These are phyloP conservation scores for Eilema griseolum DNA, from an alignment of 2,888 invertebrate genomes.

Conservation along the genomic window DNA sequence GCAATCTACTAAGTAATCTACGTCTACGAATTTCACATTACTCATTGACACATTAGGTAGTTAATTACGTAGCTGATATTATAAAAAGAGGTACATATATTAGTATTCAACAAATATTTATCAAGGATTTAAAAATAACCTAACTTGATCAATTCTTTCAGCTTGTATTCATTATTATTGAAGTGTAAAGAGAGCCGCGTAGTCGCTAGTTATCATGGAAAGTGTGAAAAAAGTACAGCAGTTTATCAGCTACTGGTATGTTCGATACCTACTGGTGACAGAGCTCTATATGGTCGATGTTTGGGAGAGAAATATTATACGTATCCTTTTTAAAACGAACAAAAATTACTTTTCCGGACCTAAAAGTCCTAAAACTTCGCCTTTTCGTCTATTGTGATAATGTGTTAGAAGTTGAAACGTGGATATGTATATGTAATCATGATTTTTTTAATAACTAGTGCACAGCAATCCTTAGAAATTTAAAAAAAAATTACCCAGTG, in stretches of 20 bases:
- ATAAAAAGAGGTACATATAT: background rate
- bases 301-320: constrained; percentile 88
- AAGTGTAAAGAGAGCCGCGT: background rate
- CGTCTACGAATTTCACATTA: constrained; percentile 3
- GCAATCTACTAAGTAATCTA: no score
- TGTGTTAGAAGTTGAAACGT: background rate
- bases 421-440: background rate
- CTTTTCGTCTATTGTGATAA: no score
- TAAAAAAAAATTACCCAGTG: no score
- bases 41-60: background rate
- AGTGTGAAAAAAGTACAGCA: constrained; percentile 71
- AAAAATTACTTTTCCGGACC: constrained; percentile 11
- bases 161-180: background rate
- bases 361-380: background rate
- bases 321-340: constrained; percentile 90
- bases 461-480: no score
- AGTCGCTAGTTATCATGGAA: constrained; percentile 53
- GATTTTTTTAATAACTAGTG: no score
- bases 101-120: background rate
- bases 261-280: constrained; percentile 87
- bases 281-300: constrained; percentile 89
- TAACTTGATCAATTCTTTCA: background rate
- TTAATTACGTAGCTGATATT: background rate
- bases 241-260: constrained; percentile 87
- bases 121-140: background rate